Conservation (phyloP, 2,113 vertebrate species). For the Crotalus horridus region DNA sequence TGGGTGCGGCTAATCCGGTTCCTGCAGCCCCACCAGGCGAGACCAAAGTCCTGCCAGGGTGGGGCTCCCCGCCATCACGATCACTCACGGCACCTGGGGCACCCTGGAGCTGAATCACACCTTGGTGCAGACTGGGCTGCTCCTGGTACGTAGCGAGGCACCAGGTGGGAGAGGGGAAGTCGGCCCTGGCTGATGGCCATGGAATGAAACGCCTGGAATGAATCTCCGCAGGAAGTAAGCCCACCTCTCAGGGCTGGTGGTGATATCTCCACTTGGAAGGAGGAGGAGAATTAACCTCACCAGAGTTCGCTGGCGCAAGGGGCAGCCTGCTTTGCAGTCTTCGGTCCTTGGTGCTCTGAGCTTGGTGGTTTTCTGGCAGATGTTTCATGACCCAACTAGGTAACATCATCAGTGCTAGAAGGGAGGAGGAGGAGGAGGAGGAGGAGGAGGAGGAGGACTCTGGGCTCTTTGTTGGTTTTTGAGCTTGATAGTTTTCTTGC, state of each 20-base stretch:
- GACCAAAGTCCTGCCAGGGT: conserved; percentile 1
- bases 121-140: too few relatives aligned
- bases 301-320: too few relatives aligned
- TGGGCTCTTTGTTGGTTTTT: too few relatives aligned
- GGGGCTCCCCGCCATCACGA: neutral
- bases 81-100: neutral
- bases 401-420: neutral
- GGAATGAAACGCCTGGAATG: neutral
- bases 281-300: too few relatives aligned
- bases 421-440: too few relatives aligned
- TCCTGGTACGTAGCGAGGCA: too few relatives aligned
- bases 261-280: neutral
- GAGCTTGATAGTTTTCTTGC: too few relatives aligned
- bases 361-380: neutral
- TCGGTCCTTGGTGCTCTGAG: neutral
- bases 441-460: too few relatives aligned
- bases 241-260: neutral
- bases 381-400: neutral
- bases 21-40: neutral
- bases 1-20: neutral
- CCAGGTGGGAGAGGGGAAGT: neutral
- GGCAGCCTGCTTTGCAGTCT: too few relatives aligned
- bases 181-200: neutral
- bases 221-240: neutral
- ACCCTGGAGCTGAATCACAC: neutral